Conservation (phyloP, 2,888 invertebrate species). For the Teleogryllus oceanicus region DNA sequence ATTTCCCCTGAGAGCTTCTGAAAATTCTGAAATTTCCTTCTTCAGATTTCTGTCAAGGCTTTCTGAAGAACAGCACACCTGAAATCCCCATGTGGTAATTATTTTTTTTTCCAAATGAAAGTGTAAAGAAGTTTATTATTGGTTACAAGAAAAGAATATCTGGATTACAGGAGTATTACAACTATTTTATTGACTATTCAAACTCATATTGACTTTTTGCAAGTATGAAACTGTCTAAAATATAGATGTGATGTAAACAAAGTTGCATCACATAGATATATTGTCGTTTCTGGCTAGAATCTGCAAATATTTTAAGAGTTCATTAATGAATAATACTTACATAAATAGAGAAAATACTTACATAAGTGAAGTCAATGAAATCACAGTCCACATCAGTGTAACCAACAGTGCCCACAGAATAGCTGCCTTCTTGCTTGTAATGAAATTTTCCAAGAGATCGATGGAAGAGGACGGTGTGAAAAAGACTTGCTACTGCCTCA, state of each 20-base stretch:
- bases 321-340: neutral
- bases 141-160: too few species aligned
- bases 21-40: slow-evolving; percentile 73
- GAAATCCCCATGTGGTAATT: slow-evolving; percentile 26
- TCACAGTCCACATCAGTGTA: slow-evolving; percentile 97
- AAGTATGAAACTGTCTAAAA: too few species aligned
- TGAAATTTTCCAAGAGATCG: slow-evolving; percentile 89
- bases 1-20: slow-evolving; percentile 69
- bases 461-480: slow-evolving; percentile 89
- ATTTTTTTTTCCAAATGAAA: neutral
- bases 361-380: slow-evolving; percentile 96
- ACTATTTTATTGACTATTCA: too few species aligned
- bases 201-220: too few species aligned
- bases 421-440: slow-evolving; percentile 90
- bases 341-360: slow-evolving; percentile 44
- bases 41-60: slow-evolving; percentile 67
- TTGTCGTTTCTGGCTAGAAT: too few species aligned
- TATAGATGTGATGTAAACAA: too few species aligned
- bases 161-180: too few species aligned
- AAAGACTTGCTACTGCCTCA: slow-evolving; percentile 86
- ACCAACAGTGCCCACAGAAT: slow-evolving; percentile 92
- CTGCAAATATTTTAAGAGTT: too few species aligned
- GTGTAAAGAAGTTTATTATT: neutral
- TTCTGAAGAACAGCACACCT: slow-evolving; percentile 83
- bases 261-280: too few species aligned